Base-by-base conservation (phyloP, 2,888 invertebrate species). In the Acronicta leporina region DNA sequence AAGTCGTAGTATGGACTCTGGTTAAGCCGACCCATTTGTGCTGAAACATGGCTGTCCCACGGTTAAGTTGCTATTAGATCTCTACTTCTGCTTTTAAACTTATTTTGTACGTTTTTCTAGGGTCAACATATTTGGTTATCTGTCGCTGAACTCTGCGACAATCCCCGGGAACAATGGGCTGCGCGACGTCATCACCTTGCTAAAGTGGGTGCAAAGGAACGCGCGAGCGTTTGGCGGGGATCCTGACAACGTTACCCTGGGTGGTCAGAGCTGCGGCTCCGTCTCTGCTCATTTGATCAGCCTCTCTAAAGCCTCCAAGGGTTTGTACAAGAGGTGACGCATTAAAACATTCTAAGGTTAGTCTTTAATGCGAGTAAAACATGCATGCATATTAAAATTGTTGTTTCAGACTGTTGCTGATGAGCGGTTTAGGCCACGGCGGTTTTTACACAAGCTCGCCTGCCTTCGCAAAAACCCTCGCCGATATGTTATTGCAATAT, bases 81-180 rank as follows among this genome's bases (percentile, higher is more conserved):
- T 33, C 2, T 33, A 33, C 33, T 33, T 11, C 33, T 33, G 11
- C 33, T 33, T 11, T 33, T 11, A 33, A 33, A 33, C 11, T 11
- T 11, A 5, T 5, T 33, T 11, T 11, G 11, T 3, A 16, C 2
- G 10, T 38, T 6, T 35, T 63, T 68, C 0, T 38, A 80, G 79
- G 43, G 5, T 77, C 7, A 76, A 76, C 42, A 74, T 85, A 10
- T 80, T 90, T 35, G 90, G 89, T 16, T 89, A 82, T 57, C 70
- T 89, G 0, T 84, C 82, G 0, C 73, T 86, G 20, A 79, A 79
- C 49, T 72, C 81, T 7, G n/a, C 68, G 10, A 45, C 71, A 38
- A 62, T 86, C 4, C 87, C 87, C 4, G 87, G 87, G 8, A 88
- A 88, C 66, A 75, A 73, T 13, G 85, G 81, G 4, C 73, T 86